Percentiles rank a stretch among this genome's conserved stretches.
Conservation (phyloP, 2,888 invertebrate species). For the Apamea anceps region DNA sequence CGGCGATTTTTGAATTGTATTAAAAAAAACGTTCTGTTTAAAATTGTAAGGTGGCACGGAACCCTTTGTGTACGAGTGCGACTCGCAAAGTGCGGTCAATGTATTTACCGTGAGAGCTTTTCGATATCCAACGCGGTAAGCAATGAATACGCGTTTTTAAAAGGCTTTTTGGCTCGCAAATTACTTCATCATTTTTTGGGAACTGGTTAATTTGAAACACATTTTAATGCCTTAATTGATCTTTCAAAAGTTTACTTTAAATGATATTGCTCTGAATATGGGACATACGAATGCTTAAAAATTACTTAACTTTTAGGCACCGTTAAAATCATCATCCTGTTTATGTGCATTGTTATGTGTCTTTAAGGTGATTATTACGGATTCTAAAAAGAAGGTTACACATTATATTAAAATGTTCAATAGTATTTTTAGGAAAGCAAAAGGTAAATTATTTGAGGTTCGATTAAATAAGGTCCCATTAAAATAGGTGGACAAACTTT, state of each 20-base stretch:
- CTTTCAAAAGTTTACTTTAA: slow-evolving; percentile 17
- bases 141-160: slow-evolving; percentile 35
- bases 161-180: slow-evolving; percentile 28
- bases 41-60: background rate
- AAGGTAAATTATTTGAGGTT: too few relatives aligned
- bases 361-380: background rate
- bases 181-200: slow-evolving; percentile 31
- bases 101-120: slow-evolving; percentile 41
- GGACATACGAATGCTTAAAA: background rate
- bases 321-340: background rate
- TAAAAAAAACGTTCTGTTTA: background rate
- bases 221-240: slow-evolving; percentile 34
- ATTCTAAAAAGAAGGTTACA: too few relatives aligned
- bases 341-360: too few relatives aligned
- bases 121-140: slow-evolving; percentile 15
- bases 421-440: too few relatives aligned
- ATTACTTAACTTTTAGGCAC: too few relatives aligned
- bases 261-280: background rate
- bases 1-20: background rate
- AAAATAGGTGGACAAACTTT: too few relatives aligned
- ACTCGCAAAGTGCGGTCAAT: slow-evolving; percentile 11
- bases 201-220: slow-evolving; percentile 36
- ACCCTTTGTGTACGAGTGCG: background rate
- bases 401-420: too few relatives aligned
- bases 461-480: too few relatives aligned